These are phyloP conservation scores for Turritopsis dohrnii DNA, from an alignment of 30 jellyfish, hydroid and myxozoan species.

Conservation along the genomic window DNA sequence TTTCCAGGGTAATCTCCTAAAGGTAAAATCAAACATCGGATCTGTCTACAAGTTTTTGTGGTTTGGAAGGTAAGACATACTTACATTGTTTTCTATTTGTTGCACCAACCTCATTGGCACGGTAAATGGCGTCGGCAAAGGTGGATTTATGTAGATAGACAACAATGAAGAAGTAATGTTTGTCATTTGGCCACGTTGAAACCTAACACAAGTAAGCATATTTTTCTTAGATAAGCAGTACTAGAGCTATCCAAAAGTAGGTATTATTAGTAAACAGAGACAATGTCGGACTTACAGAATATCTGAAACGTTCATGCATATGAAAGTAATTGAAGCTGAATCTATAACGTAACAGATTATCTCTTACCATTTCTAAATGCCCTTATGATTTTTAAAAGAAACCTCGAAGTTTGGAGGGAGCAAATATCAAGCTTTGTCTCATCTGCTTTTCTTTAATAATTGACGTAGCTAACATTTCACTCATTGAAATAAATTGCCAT, in stretches of 20 bases:
- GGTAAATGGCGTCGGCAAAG: neutral
- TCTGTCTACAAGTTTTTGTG: no score
- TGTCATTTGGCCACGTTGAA: neutral
- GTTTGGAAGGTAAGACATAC: neutral
- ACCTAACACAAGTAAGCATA: neutral
- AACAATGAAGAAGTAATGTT: constrained; percentile 18
- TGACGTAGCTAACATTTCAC: no score
- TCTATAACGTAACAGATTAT: neutral
- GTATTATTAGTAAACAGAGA: neutral
- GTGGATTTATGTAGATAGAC: constrained; percentile 21
- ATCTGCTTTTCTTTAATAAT: no score
- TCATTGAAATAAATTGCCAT: no score
- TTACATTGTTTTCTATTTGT: neutral
- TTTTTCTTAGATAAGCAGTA: neutral
- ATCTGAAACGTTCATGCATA: neutral
- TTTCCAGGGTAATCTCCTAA: no score
- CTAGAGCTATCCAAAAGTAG: neutral
- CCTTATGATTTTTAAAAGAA: no score
- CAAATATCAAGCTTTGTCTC: no score
- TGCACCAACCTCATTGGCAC: neutral
- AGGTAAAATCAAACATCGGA: no score
- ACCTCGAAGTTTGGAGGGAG: no score
- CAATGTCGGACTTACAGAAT: neutral
- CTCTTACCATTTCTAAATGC: neutral
- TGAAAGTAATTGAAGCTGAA: neutral